Evolutionary conservation across 2,797 vertebrate species (phyloP).

Genomic region (Hapalemur alaotrensis): DNA sequence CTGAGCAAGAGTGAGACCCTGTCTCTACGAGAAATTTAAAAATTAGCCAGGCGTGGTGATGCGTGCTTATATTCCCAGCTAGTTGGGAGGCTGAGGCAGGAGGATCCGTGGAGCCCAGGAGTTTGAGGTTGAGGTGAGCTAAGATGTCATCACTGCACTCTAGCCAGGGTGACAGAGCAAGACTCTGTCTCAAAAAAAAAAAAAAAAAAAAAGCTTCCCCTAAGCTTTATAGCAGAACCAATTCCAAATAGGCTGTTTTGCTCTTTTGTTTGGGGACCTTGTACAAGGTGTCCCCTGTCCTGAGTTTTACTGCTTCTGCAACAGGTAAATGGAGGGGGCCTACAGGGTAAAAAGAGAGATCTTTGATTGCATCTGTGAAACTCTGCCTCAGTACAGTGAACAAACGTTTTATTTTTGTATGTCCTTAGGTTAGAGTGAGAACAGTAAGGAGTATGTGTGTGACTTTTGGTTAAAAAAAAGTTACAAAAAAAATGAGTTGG

Average conservation of each 20-base stretch:
- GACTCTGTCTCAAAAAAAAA: background rate
- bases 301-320: background rate
- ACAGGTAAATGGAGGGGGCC: background rate
- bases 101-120: background rate
- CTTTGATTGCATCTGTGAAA: background rate
- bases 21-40: background rate
- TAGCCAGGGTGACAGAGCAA: background rate
- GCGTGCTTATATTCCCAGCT: background rate
- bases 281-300: background rate
- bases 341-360: background rate
- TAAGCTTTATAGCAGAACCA: background rate
- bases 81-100: background rate
- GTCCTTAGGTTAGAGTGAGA: background rate
- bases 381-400: background rate
- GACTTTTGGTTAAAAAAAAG: background rate
- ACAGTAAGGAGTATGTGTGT: background rate
- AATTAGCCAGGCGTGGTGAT: background rate
- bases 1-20: no score
- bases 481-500: background rate
- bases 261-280: background rate
- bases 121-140: background rate
- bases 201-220: background rate
- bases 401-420: background rate
- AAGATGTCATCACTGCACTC: background rate
- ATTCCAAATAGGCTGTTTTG: background rate